Base-by-base conservation (phyloP, 2,888 invertebrate genomes). In the Alsophila aescularia region DNA sequence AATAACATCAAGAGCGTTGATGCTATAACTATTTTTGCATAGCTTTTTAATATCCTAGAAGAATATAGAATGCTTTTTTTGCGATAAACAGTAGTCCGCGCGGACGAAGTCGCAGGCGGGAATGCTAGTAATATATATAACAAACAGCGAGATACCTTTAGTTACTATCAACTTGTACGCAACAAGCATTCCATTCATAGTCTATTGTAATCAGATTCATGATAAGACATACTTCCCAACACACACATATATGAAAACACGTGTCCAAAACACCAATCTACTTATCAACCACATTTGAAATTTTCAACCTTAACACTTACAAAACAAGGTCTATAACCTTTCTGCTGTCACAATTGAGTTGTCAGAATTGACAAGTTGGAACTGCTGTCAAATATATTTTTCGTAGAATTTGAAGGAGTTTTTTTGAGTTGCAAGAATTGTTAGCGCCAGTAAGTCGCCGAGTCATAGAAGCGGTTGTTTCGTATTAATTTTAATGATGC, bases 381-480 rank as follows among this genome's bases (percentile, higher is more conserved):
- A 9, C 8, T 27, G n/a, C 21, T 36, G 27, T 16, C 45, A 27
- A 44, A 6, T 27, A 6, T 36, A 36, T 44, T 44, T 34, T 45
- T 45, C 45, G 5, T 5, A 24, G 35, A 24, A 36, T n/a, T 13
- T 15, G 13, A 6, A 15, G 13, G 1, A n/a, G 24, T 21, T 27
- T 42, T 45, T 45, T 45, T 36, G 0, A 2, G 31, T 43, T 31
- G 21, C 31, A 34, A 15, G 43, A 43, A 43, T 18, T 31, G 32
- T 13, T 4, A 32, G 43, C 32, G 34, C 34, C 43, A 21, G 8
- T 34, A 0, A n/a, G 43, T 32, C 32, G 32, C 18, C 34, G 7
- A 21, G 8, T 32, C 32, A 34, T 32, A 24, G 5, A 24, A 24
- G 1, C 8, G 24, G 7, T 8, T 5, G 24, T 24, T 24, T 5